Percentiles rank a stretch among this genome's conserved stretches.
These are phyloP conservation scores for Panthera leo DNA, from an alignment of 2,113 vertebrate species.

Conservation along the genomic window DNA sequence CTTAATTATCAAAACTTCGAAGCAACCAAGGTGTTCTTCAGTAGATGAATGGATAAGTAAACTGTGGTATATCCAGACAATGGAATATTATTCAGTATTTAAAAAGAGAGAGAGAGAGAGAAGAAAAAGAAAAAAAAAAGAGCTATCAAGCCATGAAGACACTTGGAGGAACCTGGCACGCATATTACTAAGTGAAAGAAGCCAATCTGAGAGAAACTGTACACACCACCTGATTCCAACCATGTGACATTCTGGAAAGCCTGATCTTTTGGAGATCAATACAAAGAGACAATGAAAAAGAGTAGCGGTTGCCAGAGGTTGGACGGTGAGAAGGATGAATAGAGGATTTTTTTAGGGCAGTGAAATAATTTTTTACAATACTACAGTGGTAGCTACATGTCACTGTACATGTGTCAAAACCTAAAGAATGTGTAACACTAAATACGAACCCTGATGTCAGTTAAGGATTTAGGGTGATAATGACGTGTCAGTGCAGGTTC, in stretches of 20 bases:
- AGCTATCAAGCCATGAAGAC: not conserved
- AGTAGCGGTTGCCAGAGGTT: not conserved
- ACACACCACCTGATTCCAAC: not conserved
- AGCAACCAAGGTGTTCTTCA: not conserved
- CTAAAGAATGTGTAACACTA: not conserved
- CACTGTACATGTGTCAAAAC: not conserved
- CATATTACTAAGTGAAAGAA: not conserved
- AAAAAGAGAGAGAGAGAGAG: not conserved
- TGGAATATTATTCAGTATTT: not conserved
- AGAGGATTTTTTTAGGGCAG: not conserved
- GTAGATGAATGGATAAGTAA: not conserved
- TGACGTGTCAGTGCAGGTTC: not conserved
- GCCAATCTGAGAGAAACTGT: not conserved
- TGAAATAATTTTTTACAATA: not conserved
- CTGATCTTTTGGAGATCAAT: not conserved
- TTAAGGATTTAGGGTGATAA: not conserved
- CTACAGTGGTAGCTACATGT: accelerated
- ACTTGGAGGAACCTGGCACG: not conserved
- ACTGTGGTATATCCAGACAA: not conserved
- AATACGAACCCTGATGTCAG: not conserved
- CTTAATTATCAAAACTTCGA: not conserved
- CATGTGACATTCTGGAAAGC: not conserved
- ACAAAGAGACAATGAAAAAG: not conserved
- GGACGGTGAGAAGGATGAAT: not conserved
- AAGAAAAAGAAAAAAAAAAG: not conserved